Percentiles rank a stretch among this genome's conserved stretches.
Conservation (phyloP, 2,888 invertebrate species). For the Ischnura elegans region DNA sequence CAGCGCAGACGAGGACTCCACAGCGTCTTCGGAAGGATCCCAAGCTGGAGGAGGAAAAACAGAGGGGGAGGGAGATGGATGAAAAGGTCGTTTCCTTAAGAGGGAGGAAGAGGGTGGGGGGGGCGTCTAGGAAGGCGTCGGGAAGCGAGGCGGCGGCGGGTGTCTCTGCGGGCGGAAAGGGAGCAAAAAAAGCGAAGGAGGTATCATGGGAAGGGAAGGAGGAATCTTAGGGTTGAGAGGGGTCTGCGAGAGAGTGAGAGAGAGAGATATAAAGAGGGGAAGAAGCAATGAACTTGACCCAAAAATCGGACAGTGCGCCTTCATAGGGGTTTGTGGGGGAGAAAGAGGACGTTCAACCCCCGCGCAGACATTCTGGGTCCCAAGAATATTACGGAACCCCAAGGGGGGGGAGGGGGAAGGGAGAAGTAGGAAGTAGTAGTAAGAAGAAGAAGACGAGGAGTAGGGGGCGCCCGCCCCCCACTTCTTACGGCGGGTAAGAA, state of each 20-base stretch:
- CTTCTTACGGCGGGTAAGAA: too few relatives aligned
- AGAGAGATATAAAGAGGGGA: background rate
- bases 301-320: background rate
- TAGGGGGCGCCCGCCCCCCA: too few relatives aligned
- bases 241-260: background rate
- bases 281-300: constrained; percentile 4
- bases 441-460: too few relatives aligned
- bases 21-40: too few relatives aligned
- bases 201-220: background rate
- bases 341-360: background rate
- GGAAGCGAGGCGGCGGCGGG: background rate
- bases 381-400: constrained; percentile 15
- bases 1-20: too few relatives aligned
- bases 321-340: background rate
- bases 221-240: background rate
- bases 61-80: too few relatives aligned
- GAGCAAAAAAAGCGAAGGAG: background rate
- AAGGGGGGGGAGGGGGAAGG: too few relatives aligned
- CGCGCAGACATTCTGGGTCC: background rate
- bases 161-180: background rate
- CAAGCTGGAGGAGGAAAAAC: background rate
- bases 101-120: background rate
- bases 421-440: too few relatives aligned
- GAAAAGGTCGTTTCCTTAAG: background rate
- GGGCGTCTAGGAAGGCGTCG: background rate